Percentiles rank a stretch among this genome's conserved stretches.
These are phyloP conservation scores for Helicorthomorpha holstii DNA, from an alignment of 1,140 invertebrate genomes.

Conservation along the genomic window DNA sequence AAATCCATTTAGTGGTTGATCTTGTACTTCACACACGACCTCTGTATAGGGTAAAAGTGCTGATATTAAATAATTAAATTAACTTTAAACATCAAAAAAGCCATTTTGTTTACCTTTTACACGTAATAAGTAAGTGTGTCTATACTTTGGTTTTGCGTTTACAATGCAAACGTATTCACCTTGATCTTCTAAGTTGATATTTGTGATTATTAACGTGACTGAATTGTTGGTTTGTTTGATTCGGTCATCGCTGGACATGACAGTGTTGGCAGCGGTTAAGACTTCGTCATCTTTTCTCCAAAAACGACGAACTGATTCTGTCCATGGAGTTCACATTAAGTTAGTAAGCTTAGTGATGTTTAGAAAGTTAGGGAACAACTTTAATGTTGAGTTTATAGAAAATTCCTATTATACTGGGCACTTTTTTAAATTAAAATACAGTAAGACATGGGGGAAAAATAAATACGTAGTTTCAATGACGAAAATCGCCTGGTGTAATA, in stretches of 20 bases:
- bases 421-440: no score
- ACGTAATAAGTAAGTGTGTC: not conserved
- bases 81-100: not conserved
- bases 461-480: no score
- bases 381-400: no score
- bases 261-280: not conserved
- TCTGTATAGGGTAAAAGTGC: not conserved
- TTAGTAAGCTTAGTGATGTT: no score
- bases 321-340: no score
- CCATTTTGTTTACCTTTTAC: not conserved
- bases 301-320: constrained; percentile 1
- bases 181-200: not conserved
- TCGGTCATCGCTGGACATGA: constrained; percentile 3
- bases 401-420: no score
- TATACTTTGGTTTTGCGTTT: not conserved
- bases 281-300: constrained; percentile 5
- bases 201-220: not conserved
- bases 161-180: constrained; percentile 2
- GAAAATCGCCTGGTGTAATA: no score
- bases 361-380: not conserved
- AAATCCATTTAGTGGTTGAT: not conserved
- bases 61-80: not conserved
- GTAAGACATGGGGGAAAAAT: no score
- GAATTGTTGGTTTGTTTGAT: not conserved
- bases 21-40: not conserved